Base-by-base conservation (phyloP, 23 tunicate species). In the Halocynthia roretzi region DNA sequence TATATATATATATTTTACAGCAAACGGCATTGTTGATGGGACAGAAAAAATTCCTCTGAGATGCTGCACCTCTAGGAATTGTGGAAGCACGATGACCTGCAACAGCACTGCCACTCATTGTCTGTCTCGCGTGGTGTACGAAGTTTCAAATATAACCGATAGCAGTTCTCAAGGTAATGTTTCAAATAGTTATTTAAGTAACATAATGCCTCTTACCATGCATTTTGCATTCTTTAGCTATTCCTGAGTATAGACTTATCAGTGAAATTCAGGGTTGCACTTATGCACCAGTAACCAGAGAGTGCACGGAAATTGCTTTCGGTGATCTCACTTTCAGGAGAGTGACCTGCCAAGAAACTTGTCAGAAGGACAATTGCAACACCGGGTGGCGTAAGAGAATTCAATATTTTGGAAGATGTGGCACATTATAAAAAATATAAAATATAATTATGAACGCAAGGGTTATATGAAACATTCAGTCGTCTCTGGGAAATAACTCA, bases 291-390 rank as follows among this genome's bases (percentile, higher is more conserved):
- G 83, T 79, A 7, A 50, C 12, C 8, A 67, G 21, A 49, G 7
- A 62, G 10, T 82, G 86, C 61, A 54, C 61, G 7, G 22, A 21
- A n/a, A 61, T 53, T 52, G 50, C 22, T 17, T 23, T 82, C 7
- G 80, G 80, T 74, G 49, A 49, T 8, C 53, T 49, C 60, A 82
- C 23, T 67, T 49, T 67, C 21, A 19, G 48, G 7, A 61, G 62
- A 75, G 80, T 82, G 17, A 82, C 80, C 4, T 82, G 86, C 58
- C 67, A 74, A 51, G 86, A 82, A 64, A 60, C 72, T n/a, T 82
- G 86, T 51, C 51, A 22, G 5, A 53, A 21, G 8, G 86, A 82
- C 70, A 80, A 80, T 50, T 82, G 86, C 72, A 82, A 82, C 73
- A 67, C 66, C 52, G 80, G 80, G 21, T 82, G 80, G 80, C 86